phyloP scores from a whole-genome alignment of 2,888 invertebrate species.

The Pycnomerus fuliginosus region DNA sequence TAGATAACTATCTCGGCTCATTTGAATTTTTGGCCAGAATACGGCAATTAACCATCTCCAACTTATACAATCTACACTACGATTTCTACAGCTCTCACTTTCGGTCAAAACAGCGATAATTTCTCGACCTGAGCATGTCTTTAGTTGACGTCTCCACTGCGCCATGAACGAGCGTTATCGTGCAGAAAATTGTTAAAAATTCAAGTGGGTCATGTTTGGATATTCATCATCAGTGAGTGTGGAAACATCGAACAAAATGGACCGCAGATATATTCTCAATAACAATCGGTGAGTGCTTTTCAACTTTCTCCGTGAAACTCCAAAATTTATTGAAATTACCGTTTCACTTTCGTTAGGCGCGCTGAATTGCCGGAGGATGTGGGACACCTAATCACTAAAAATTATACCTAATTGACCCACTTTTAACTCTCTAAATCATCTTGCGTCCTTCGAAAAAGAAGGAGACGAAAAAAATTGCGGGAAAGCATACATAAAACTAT shows the following conservation, averaged over 20 bases:
- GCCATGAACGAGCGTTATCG: neutral
- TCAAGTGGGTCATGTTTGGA: neutral
- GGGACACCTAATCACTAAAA: no score
- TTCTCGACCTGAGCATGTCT: neutral
- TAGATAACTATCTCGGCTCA: conserved; percentile 7
- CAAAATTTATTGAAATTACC: conserved; percentile 1
- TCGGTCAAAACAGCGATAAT: neutral
- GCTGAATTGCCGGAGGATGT: neutral
- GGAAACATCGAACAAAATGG: conserved; percentile 13
- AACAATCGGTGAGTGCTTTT: conserved; percentile 15
- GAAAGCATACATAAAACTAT: no score
- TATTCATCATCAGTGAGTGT: neutral
- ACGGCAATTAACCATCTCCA: no score
- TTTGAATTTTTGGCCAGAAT: conserved; percentile 4
- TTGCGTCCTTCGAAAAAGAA: no score
- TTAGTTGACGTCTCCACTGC: neutral
- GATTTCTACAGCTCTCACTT: neutral
- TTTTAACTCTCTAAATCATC: no score
- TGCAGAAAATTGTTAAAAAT: neutral
- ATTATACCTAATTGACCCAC: no score
- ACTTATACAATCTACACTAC: no score
- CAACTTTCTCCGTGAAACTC: neutral
- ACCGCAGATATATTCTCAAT: conserved; percentile 14
- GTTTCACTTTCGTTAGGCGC: neutral
- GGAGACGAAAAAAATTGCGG: no score